Evolutionary conservation across 2,113 vertebrate species (phyloP).

Genomic region (Pollachius pollachius): DNA sequence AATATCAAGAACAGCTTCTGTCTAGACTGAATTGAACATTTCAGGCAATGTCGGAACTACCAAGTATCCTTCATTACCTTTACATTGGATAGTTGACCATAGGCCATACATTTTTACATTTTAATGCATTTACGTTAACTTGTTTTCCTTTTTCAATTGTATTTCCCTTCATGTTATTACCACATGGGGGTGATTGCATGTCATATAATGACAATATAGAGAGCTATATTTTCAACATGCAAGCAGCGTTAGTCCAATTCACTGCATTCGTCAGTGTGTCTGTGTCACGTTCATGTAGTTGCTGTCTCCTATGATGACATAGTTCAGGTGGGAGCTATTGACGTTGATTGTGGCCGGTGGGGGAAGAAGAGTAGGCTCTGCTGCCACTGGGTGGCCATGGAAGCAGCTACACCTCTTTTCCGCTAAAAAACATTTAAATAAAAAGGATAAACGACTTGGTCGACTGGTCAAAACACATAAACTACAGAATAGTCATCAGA

Average conservation of each 20-base stretch:
- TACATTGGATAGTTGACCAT: constrained; percentile 36
- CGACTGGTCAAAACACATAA: background rate
- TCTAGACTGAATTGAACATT: background rate
- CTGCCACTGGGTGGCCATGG: constrained; percentile 26
- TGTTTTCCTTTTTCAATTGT: too few species aligned
- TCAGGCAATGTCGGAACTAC: constrained; percentile 9
- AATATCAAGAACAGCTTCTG: background rate
- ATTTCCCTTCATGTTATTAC: too few species aligned
- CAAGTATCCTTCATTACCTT: constrained; percentile 25
- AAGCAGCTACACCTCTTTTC: constrained; percentile 17
- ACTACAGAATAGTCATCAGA: background rate
- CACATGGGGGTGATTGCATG: too few species aligned
- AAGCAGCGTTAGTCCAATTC: too few species aligned
- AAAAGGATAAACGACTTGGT: background rate
- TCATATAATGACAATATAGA: too few species aligned
- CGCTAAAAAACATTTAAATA: constrained; percentile 9
- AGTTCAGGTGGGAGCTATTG: constrained; percentile 53
- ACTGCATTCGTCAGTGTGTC: background rate
- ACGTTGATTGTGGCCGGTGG: constrained; percentile 43
- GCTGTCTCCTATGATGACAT: constrained; percentile 70
- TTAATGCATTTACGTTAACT: background rate
- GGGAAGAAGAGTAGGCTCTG: constrained; percentile 3
- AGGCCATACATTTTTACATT: constrained; percentile 43
- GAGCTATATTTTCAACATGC: too few species aligned
- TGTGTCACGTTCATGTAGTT: constrained; percentile 58